Evolutionary conservation across 2,797 vertebrate species (phyloP), one percentile per base, ranked within the genome.

Genomic region (Lagorchestes hirsutus): DNA sequence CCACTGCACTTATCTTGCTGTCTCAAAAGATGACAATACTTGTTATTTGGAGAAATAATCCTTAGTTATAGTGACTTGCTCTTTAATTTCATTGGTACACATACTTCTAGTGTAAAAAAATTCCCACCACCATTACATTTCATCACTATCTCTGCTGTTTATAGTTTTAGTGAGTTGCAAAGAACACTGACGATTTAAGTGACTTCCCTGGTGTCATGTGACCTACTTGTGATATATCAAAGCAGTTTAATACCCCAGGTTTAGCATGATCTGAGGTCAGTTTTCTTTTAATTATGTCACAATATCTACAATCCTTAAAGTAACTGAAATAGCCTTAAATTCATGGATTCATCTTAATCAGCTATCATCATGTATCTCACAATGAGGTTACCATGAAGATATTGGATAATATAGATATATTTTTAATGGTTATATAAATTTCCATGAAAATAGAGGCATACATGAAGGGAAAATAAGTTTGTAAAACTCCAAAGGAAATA

Each of bases 401-500:
- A 82, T 10, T 82, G 40, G 22, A 24, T 40, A 82, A 82, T 40
- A 40, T 74, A 6, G 5, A 74, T 22, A 40, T n/a, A 74, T 13
- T 74, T 74, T 74, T 40, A 74, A 74, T 22, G 16, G 67, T 18
- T 22, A 74, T 74, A 29, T 40, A 74, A 22, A 18, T 74, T 40
- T 74, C n/a, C 16, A 18, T 74, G 16, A 40, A 82, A 9, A 67
- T 40, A 46, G 9, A 82, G n/a, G 54, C 93, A 56, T 94, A 55
- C 93, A 95, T 54, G 90, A 94, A 91, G 46, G 90, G 67, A 55
- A 94, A 91, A 96, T 28, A 24, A 94, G 55, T 56, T 22, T 92
- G 95, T 91, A 91, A 97, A 95, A 94, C 56, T 92, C 92, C 59
- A 93, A 95, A 95, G 94, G 93, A 91, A 95, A 92, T 13, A 92